A percentile compares a stretch with the other conserved stretches of the same genome.
Evolutionary conservation across 2,888 invertebrate genomes (phyloP).

Genomic region (Spicauda simplicius): DNA sequence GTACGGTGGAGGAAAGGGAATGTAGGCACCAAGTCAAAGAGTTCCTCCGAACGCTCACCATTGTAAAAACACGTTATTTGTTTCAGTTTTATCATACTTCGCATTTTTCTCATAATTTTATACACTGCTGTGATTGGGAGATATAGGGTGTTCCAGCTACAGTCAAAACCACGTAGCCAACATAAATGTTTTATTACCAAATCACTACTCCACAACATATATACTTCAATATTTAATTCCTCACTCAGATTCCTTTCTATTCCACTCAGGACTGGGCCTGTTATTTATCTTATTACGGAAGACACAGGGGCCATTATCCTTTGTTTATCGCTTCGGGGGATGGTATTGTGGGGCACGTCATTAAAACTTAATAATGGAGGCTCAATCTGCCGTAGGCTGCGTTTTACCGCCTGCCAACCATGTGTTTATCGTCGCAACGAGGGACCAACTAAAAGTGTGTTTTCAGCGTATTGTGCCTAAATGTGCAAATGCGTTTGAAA

Average conservation of each 20-base stretch:
- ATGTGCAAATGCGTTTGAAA: background rate
- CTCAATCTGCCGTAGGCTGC: conserved; percentile 63
- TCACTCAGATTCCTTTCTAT: conserved; percentile 38
- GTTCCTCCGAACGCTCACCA: too few species aligned
- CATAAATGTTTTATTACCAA: background rate
- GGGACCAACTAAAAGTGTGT: background rate
- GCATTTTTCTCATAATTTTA: too few species aligned
- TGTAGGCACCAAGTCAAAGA: too few species aligned
- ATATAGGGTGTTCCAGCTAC: background rate
- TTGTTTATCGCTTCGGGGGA: conserved; percentile 66
- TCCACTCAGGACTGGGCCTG: conserved; percentile 46
- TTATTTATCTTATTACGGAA: conserved; percentile 70
- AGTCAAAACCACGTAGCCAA: background rate
- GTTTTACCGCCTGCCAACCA: conserved; percentile 49
- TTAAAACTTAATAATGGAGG: conserved; percentile 79
- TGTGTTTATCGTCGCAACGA: conserved; percentile 49
- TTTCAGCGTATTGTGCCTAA: conserved; percentile 4
- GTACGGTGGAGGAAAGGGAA: too few species aligned
- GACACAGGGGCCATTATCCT: conserved; percentile 70
- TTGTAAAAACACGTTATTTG: too few species aligned
- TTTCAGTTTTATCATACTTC: too few species aligned
- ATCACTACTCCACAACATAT: background rate
- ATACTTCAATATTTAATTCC: background rate
- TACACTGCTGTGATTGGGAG: too few species aligned
- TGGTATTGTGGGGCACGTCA: conserved; percentile 68